Percentiles rank a stretch among this genome's conserved stretches.
Conservation (phyloP, 2,797 vertebrate species). For the Coranthus polyacanthus region DNA sequence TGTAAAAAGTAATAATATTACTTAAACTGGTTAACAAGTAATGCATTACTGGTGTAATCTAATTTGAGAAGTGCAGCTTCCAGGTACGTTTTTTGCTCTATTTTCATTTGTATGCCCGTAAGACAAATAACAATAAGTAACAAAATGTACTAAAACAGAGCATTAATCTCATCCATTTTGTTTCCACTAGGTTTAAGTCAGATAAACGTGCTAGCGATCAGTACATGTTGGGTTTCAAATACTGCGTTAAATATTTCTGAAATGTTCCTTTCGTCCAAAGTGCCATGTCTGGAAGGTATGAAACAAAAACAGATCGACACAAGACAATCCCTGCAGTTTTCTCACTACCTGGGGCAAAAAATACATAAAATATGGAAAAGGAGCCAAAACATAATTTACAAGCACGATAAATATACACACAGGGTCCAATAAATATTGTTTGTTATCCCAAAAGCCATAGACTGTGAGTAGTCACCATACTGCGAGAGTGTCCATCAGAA, state of each 20-base stretch:
- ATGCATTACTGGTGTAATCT: conserved; percentile 37
- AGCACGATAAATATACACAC: conserved; percentile 82
- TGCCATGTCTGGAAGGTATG: conserved; percentile 72
- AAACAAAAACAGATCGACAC: conserved; percentile 53
- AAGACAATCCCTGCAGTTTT: conserved; percentile 69
- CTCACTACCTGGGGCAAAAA: conserved; percentile 54
- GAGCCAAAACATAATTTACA: conserved; percentile 74
- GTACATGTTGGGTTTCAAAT: conserved; percentile 42
- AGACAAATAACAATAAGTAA: conserved; percentile 34
- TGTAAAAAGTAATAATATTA: conserved; percentile 39
- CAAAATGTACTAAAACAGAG: conserved; percentile 30
- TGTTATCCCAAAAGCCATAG: conserved; percentile 62
- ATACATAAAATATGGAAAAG: conserved; percentile 56
- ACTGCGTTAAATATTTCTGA: conserved; percentile 52
- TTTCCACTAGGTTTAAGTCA: conserved; percentile 45
- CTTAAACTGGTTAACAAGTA: conserved; percentile 29
- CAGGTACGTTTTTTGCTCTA: conserved; percentile 7
- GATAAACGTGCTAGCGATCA: conserved; percentile 7
- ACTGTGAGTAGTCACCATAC: conserved; percentile 46
- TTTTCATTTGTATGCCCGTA: conserved; percentile 18
- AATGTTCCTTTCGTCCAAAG: conserved; percentile 70
- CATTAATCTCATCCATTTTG: conserved; percentile 43
- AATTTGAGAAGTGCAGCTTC: conserved; percentile 35
- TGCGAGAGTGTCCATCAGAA: conserved; percentile 32
- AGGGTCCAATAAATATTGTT: conserved; percentile 80